These are phyloP conservation scores for Catagonus wagneri DNA, from an alignment of 2,113 vertebrate species.

Conservation along the genomic window DNA sequence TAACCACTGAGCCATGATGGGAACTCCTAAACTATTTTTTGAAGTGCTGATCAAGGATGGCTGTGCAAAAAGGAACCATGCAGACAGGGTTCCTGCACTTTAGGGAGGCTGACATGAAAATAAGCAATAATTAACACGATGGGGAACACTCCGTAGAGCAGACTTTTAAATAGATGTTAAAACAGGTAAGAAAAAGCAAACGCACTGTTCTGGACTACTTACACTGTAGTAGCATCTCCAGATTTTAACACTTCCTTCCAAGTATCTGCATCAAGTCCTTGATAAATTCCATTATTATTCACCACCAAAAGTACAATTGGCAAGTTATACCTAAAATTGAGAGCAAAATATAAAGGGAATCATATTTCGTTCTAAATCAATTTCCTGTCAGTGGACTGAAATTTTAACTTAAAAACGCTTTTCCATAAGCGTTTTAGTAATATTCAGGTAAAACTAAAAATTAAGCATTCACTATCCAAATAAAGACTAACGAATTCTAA, in stretches of 20 bases:
- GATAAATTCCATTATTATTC: constrained; percentile 99
- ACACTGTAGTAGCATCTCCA: constrained; percentile 89
- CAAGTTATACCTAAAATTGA: constrained; percentile 92
- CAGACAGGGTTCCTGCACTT: not conserved
- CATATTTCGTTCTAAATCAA: constrained; percentile 43
- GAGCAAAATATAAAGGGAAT: constrained; percentile 53
- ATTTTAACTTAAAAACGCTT: constrained; percentile 39
- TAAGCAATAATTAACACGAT: not conserved
- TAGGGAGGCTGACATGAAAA: not conserved
- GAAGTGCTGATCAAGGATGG: not conserved
- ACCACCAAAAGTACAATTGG: constrained; percentile 95
- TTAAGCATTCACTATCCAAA: constrained; percentile 20
- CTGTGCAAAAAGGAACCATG: not conserved
- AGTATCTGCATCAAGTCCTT: constrained; percentile 90
- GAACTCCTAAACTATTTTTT: not conserved
- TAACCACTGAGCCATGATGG: too few relatives aligned
- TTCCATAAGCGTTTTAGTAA: not conserved
- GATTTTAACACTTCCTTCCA: constrained; percentile 92
- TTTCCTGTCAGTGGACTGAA: not conserved
- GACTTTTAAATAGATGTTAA: not conserved
- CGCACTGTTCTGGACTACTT: constrained; percentile 66
- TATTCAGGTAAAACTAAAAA: not conserved
- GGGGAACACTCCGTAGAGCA: not conserved
- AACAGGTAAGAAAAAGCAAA: not conserved
- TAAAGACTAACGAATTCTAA: constrained; percentile 1